Base-by-base conservation (phyloP, 2,797 vertebrate species). In the Carapus acus region DNA sequence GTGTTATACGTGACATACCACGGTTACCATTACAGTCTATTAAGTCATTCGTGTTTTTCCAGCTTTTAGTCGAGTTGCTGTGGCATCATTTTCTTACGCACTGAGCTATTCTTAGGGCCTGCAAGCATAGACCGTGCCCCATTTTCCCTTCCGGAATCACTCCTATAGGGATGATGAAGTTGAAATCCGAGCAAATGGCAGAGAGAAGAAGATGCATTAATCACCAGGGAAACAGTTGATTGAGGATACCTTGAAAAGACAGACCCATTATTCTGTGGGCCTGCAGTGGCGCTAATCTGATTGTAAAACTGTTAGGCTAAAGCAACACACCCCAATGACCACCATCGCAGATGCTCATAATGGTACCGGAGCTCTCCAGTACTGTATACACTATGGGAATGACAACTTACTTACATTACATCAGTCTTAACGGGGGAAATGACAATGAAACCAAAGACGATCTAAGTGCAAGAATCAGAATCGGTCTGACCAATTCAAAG, bases 171-270 rank as follows among this genome's bases (percentile, higher is more conserved):
- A 82, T 83, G 77, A 81, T 79, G 80, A 85, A 86, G 82, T 84
- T 87, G 84, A 78, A 83, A 77, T 70, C 70, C 74, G 63, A 77
- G 81, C 78, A 78, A 83, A 81, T 60, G 72, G 76, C 72, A 77
- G 78, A 71, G 73, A 61, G 37, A 36, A 54, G 61, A 68, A 82
- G 81, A 80, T 84, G 80, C 76, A 83, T 84, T 77, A 72, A 83
- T 88, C 80, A 81, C 77, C 76, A 70, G 62, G 80, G 79, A 83
- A 87, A 84, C 78, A 83, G 73, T 77, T 87, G 82, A 86, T 82
- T 83, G 83, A 82, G 74, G 74, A 77, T 82, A 80, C 83, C 71
- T 76, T 73, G 74, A 68, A 83, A 84, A 83, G 78, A 80, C 79
- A 81, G 68, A 81, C 49, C 73, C 83, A 87, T 81, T 83, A 79